Percentiles rank a stretch among this genome's conserved stretches.
Conservation (phyloP, 2,797 vertebrate genomes). For the Knipowitschia caucasica region DNA sequence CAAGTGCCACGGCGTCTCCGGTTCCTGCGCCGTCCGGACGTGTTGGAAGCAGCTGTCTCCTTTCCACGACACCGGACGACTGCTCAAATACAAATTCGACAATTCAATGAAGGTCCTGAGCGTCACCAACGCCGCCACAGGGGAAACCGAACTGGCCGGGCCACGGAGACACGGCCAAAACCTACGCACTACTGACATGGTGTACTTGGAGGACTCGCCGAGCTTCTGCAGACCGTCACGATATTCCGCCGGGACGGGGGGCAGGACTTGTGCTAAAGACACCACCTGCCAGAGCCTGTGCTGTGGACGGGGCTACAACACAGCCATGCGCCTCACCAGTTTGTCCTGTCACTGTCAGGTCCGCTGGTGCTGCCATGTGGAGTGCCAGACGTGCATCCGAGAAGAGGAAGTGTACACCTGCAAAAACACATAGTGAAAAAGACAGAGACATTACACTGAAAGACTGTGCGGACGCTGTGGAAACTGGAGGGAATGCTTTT, state of each 20-base stretch:
- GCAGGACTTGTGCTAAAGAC: slow-evolving; percentile 87
- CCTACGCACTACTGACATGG: slow-evolving; percentile 81
- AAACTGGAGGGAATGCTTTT: slow-evolving; percentile 21
- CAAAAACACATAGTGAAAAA: slow-evolving; percentile 72
- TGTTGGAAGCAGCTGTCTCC: slow-evolving; percentile 98
- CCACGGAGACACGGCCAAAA: slow-evolving; percentile 69
- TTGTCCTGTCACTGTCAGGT: slow-evolving; percentile 97
- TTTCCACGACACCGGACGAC: slow-evolving; percentile 89
- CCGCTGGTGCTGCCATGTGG: slow-evolving; percentile 98
- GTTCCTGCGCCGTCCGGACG: slow-evolving; percentile 92
- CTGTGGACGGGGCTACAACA: slow-evolving; percentile 95
- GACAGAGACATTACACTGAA: neutral
- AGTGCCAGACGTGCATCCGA: slow-evolving; percentile 92
- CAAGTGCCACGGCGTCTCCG: slow-evolving; percentile 96
- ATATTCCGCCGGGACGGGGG: slow-evolving; percentile 88
- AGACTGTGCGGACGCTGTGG: neutral
- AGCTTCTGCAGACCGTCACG: slow-evolving; percentile 93
- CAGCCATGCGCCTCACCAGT: slow-evolving; percentile 87
- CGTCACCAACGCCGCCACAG: slow-evolving; percentile 88
- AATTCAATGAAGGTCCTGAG: slow-evolving; percentile 85
- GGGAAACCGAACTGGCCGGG: slow-evolving; percentile 83
- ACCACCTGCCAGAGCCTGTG: slow-evolving; percentile 93
- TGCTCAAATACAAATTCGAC: slow-evolving; percentile 91
- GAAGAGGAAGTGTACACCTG: slow-evolving; percentile 96
- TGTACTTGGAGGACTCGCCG: slow-evolving; percentile 94